phyloP scores from a whole-genome alignment of 2,797 vertebrate genomes.

The Eospalax fontanierii region DNA sequence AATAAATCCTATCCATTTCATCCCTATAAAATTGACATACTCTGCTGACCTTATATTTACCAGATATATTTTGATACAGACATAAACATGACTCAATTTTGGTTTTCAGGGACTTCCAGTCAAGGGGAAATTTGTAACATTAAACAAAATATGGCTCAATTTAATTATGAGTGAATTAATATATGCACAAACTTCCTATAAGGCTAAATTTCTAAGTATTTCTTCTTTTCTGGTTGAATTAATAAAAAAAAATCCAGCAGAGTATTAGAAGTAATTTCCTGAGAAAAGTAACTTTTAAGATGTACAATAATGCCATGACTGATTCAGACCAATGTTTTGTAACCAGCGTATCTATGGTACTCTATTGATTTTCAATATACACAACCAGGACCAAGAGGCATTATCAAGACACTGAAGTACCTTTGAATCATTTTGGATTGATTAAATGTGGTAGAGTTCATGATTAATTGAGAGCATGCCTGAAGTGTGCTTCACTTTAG shows the following conservation, averaged over 20 bases:
- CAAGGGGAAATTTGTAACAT: conserved; percentile 20
- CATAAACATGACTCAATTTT: neutral
- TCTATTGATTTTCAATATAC: conserved; percentile 75
- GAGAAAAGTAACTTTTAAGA: conserved; percentile 69
- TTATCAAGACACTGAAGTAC: conserved; percentile 65
- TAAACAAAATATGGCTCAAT: conserved; percentile 15
- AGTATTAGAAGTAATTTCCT: conserved; percentile 68
- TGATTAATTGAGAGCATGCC: conserved; percentile 76
- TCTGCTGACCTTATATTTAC: neutral
- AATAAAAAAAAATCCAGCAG: conserved; percentile 50
- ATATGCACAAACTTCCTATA: conserved; percentile 43
- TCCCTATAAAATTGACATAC: neutral
- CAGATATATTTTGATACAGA: neutral
- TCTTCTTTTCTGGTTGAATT: conserved; percentile 41
- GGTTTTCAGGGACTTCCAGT: neutral
- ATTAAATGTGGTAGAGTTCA: conserved; percentile 76
- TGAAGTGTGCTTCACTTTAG: conserved; percentile 19
- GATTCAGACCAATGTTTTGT: conserved; percentile 67
- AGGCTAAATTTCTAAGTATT: conserved; percentile 46
- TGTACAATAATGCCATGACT: conserved; percentile 62
- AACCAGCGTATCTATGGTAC: conserved; percentile 49
- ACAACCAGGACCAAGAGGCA: conserved; percentile 62
- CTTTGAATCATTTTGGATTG: conserved; percentile 78
- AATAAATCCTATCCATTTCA: neutral
- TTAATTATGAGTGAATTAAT: conserved; percentile 46